Base-by-base conservation (phyloP, 2,888 invertebrate genomes). In the Chrysolina americana region DNA sequence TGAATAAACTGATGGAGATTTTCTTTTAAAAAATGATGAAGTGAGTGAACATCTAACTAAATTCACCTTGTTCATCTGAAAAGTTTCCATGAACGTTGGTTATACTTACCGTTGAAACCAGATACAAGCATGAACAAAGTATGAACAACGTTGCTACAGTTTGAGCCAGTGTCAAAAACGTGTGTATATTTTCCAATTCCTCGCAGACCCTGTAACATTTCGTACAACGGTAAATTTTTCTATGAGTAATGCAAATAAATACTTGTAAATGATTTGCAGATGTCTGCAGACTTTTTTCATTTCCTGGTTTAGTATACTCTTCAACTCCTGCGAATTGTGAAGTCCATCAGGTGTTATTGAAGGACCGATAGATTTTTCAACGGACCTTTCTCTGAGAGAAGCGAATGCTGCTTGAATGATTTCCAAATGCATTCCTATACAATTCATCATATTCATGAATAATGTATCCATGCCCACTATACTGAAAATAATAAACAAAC, bases 401-500 rank as follows among this genome's bases (percentile, higher is more conserved):
- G 79, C 68, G 76, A 87, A 86, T 13, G 86, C 86, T 17, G 85
- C 86, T 79, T 86, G 86, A 17, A 87, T 80, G 41, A 87, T 82
- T 13, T 79, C 76, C 65, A 87, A 79, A 78, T 87, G 84, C 19
- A 82, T 83, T 2, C 82, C 85, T 41, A 85, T 81, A 68, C 83
- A 84, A 76, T 87, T 87, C 81, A 87, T 83, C 9, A 86, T 83
- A 73, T 86, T 86, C 85, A 86, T 86, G 73, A 86, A 86, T 28
- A 86, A 70, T 1, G 83, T 82, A 73, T 86, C 86, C 78, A 86
- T 83, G 10, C 85, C 86, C 28, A 85, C 83, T 65, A 87, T 83
- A 68, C 84, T 86, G 69, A 81, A 84, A 73, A 64, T 1, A 11
- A 23, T 47, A 65, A 41, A n/a, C 1, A 36, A 15, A 64, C 8